Conservation (phyloP, 2,797 vertebrate genomes). For the Syndactyla subalaris region DNA sequence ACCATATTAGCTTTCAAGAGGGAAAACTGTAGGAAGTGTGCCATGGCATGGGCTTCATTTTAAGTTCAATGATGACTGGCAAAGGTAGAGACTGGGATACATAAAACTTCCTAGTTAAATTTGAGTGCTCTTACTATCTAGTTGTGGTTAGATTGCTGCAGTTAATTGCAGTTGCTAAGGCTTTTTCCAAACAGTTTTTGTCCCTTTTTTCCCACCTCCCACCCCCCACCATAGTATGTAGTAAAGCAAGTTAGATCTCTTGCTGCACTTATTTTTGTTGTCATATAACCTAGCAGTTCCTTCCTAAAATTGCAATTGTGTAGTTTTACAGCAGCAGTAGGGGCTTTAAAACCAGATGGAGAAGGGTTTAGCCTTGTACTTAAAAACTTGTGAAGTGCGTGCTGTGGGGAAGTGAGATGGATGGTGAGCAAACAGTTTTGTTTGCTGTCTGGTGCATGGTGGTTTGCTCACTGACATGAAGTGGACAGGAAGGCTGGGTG, state of each 20-base stretch:
- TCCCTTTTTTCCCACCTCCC: neutral
- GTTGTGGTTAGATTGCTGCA: neutral
- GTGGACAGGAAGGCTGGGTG: neutral
- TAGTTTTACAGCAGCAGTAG: neutral
- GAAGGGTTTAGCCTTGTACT: neutral
- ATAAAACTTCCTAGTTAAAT: neutral
- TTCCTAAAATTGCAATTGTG: neutral
- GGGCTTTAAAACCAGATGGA: neutral
- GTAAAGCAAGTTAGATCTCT: neutral
- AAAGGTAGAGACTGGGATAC: neutral
- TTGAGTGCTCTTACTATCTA: neutral
- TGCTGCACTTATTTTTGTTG: neutral
- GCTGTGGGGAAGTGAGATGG: rapidly evolving
- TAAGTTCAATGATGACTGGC: neutral
- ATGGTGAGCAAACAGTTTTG: neutral
- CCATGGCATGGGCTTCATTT: neutral
- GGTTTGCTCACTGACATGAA: neutral
- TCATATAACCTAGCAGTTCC: neutral
- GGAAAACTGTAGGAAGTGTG: neutral
- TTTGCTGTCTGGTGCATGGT: too few species aligned
- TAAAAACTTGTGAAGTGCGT: rapidly evolving
- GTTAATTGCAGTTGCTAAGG: neutral
- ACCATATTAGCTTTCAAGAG: neutral
- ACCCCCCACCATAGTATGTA: neutral
- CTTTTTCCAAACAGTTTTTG: neutral